phyloP scores from a whole-genome alignment of 2,113 vertebrate genomes.

The Microtus montanus region DNA sequence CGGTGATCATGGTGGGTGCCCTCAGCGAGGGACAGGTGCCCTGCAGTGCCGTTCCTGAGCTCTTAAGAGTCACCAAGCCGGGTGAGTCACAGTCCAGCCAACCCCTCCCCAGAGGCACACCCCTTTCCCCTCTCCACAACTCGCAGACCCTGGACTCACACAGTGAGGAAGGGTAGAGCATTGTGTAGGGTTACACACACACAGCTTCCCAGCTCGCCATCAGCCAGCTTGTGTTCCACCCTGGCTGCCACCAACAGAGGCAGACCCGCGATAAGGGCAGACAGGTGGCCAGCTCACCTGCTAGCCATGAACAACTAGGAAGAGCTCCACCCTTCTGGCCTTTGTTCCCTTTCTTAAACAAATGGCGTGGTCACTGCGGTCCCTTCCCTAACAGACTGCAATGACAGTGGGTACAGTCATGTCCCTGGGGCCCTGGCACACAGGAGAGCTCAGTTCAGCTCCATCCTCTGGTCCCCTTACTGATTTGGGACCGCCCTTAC shows the following conservation, averaged over 20 bases:
- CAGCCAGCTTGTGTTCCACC: neutral
- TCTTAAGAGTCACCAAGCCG: conserved; percentile 88
- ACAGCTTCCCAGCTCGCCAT: neutral
- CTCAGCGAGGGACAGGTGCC: conserved; percentile 90
- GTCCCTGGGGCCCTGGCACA: neutral
- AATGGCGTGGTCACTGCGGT: neutral
- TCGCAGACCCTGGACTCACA: neutral
- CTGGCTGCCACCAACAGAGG: neutral
- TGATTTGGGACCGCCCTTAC: neutral
- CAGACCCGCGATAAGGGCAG: neutral
- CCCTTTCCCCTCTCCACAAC: neutral
- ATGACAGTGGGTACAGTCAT: neutral
- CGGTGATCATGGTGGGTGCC: conserved; percentile 89
- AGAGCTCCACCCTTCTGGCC: neutral
- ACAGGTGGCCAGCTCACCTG: neutral
- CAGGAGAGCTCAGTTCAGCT: neutral
- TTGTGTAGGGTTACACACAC: no score
- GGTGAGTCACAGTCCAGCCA: conserved; percentile 82
- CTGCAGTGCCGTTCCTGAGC: conserved; percentile 82
- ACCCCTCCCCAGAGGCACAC: accelerated
- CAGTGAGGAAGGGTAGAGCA: no score
- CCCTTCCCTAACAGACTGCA: neutral
- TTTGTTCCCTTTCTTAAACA: neutral
- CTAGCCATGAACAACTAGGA: neutral
- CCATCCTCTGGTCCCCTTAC: neutral